These are phyloP conservation scores for Malthinus seriepunctatus DNA, from an alignment of 2,888 invertebrate species.

Conservation along the genomic window DNA sequence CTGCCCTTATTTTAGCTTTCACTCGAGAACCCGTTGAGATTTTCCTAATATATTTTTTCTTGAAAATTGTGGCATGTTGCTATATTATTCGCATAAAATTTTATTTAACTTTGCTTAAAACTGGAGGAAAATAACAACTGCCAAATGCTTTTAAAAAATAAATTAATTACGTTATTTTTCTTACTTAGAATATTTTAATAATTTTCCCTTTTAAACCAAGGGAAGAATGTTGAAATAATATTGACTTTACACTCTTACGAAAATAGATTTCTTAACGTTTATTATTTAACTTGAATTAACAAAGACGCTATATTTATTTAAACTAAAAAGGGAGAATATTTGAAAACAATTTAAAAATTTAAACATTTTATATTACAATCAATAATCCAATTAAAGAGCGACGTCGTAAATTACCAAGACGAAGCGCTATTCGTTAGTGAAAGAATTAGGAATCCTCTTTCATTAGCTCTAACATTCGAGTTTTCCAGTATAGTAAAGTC, in stretches of 20 bases:
- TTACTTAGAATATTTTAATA: not conserved
- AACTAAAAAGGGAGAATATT: no score
- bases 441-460: slow-evolving; percentile 23
- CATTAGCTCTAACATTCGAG: slow-evolving; percentile 20
- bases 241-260: not conserved
- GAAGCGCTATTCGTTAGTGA: slow-evolving; percentile 21
- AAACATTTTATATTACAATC: slow-evolving; percentile 10
- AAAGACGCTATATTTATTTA: no score
- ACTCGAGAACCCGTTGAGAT: slow-evolving; percentile 10
- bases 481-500: slow-evolving; percentile 3
- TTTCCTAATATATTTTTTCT: slow-evolving; percentile 8
- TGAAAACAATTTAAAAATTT: slow-evolving; percentile 2
- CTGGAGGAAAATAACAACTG: not conserved
- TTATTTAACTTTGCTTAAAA: slow-evolving; percentile 3
- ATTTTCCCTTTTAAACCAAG: not conserved
- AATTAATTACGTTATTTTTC: slow-evolving; percentile 8
- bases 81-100: slow-evolving; percentile 10
- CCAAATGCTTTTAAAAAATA: slow-evolving; percentile 2
- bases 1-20: slow-evolving; percentile 22
- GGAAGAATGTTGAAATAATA: not conserved
- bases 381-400: slow-evolving; percentile 21
- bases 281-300: no score
- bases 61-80: slow-evolving; percentile 6
- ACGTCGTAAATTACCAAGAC: slow-evolving; percentile 3
- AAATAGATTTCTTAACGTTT: not conserved